Percentiles rank a stretch among this genome's conserved stretches.
Conservation (phyloP, 2,888 invertebrate genomes). For the Uropetala carovei region DNA sequence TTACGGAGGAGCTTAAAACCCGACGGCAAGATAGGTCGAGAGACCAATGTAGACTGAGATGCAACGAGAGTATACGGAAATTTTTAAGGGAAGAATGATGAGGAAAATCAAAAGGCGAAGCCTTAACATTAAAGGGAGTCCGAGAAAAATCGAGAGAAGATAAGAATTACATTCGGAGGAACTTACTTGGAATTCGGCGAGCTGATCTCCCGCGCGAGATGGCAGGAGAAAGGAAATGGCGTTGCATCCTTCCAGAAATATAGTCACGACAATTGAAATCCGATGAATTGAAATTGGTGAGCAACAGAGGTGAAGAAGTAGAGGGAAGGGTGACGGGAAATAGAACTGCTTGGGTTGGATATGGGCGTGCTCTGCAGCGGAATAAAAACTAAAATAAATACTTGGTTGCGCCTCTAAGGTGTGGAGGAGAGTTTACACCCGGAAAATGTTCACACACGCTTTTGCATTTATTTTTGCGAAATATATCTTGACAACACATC, state of each 20-base stretch:
- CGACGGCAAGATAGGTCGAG: not conserved
- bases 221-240: not conserved
- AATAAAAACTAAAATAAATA: not conserved
- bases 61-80: not conserved
- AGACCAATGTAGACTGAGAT: not conserved
- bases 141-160: not conserved
- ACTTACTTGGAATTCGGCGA: not conserved
- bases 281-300: conserved; percentile 17
- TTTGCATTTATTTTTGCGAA: too few species aligned
- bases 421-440: not conserved
- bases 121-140: not conserved
- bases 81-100: not conserved
- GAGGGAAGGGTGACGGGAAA: too few species aligned
- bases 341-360: not conserved
- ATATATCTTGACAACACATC: too few species aligned
- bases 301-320: not conserved
- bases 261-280: not conserved
- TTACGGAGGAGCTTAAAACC: not conserved
- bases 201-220: not conserved
- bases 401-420: not conserved
- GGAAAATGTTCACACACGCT: not conserved
- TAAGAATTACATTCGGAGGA: not conserved
- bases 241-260: conserved; percentile 8
- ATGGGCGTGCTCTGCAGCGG: not conserved
- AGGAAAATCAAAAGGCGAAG: not conserved